Base-by-base conservation (phyloP, 1,140 invertebrate genomes). In the Aphidius gifuensis region DNA sequence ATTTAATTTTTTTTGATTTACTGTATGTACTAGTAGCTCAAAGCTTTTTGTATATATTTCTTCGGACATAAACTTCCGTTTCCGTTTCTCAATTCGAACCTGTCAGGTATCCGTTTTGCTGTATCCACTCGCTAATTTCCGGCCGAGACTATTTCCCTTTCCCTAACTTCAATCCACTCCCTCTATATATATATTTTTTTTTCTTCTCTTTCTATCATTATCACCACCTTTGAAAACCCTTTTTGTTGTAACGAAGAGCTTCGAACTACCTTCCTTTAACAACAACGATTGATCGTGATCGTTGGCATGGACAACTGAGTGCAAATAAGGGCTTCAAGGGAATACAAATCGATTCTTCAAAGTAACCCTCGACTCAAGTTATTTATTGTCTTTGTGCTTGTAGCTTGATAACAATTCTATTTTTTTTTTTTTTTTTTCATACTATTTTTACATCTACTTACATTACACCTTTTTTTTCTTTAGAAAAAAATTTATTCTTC, bases 31-130 rank as follows among this genome's bases (percentile, higher is more conserved):
- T 21, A 50, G 39, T 32, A 23, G 16, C 44, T 44, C 48, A 40
- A 44, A 59, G 58, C 51, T 51, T 43, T 53, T 51, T 32, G 5
- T 9, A 9, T 50, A 62, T 62, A 42, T 62, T 45, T 55, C 55
- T 54, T 58, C 59, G 60, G 60, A 58, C 49, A 61, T 65, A 59
- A 59, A 66, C 61, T 62, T 66, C 61, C 64, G 64, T 47, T 62
- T 55, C 45, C 32, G 45, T n/a, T 48, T 50, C 39, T 57, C 39
- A 56, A 47, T 53, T 43, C n/a, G 55, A 48, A 38, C 44, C 55
- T 58, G 55, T 47, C 43, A 44, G 46, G 43, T 62, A 61, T 65
- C 60, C 50, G 56, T 50, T 56, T 44, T 59, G 32, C 54, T 40
- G 38, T 47, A 40, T 49, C 21, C 40, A 47, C 46, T 32, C 57